Conservation (phyloP, 2,797 vertebrate species). For the Dicrostonyx torquatus region DNA sequence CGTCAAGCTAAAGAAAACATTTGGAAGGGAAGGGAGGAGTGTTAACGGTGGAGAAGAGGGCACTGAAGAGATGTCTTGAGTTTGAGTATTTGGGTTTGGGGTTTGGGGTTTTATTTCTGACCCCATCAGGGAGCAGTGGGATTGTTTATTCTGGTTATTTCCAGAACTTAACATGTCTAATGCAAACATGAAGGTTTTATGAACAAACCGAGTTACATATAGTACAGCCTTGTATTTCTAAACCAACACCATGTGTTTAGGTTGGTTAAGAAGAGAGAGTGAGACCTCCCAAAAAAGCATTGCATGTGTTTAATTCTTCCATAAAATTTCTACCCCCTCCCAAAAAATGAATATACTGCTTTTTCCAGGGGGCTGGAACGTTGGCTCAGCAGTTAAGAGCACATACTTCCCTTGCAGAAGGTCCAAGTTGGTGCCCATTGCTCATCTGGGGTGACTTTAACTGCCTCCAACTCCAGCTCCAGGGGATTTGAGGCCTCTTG, state of each 20-base stretch:
- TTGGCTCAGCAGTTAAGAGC: background rate
- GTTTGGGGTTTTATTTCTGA: constrained; percentile 35
- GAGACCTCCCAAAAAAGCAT: background rate
- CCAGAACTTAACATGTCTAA: constrained; percentile 67
- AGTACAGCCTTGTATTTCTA: constrained; percentile 72
- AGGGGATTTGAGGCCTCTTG: background rate
- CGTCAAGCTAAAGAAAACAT: constrained; percentile 32
- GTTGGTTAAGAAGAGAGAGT: background rate
- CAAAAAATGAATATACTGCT: background rate
- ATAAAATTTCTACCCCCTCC: constrained; percentile 27
- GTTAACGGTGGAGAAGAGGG: background rate
- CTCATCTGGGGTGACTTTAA: background rate
- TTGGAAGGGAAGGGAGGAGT: background rate
- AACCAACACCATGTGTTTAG: constrained; percentile 49
- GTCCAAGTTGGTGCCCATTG: background rate
- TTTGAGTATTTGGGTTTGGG: background rate
- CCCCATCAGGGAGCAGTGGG: constrained; percentile 44
- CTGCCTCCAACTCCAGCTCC: background rate
- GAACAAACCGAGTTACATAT: constrained; percentile 68
- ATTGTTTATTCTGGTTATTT: constrained; percentile 72
- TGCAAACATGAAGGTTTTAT: constrained; percentile 72
- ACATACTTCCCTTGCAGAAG: background rate
- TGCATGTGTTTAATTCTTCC: constrained; percentile 55
- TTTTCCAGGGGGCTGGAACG: background rate
- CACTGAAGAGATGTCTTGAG: constrained; percentile 24